Conservation (phyloP, 2,888 invertebrate species). For the Ophioninae sp. region DNA sequence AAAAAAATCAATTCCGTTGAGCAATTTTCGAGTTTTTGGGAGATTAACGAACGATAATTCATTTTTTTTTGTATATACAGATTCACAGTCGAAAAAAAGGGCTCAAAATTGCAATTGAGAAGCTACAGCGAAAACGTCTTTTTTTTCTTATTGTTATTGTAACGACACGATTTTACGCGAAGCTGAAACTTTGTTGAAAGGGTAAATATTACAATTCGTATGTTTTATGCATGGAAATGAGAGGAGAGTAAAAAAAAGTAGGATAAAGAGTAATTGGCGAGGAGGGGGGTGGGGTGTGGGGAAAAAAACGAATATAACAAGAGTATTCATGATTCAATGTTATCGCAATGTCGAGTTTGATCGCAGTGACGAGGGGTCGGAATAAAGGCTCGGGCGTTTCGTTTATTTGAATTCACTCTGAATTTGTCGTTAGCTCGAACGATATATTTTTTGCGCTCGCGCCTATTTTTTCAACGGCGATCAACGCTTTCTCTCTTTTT, state of each 20-base stretch:
- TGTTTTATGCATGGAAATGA: conserved; percentile 28
- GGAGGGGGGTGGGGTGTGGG: conserved; percentile 40
- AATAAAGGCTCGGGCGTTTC: conserved; percentile 48
- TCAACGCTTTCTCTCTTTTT: conserved; percentile 19
- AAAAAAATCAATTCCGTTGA: too few relatives aligned
- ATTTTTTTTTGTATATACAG: conserved; percentile 11
- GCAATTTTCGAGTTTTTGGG: too few relatives aligned
- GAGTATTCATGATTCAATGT: conserved; percentile 71
- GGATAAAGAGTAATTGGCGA: background rate
- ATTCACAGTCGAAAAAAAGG: conserved; percentile 2
- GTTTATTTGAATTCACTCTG: conserved; percentile 49
- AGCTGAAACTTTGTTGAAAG: conserved; percentile 9
- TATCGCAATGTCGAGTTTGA: conserved; percentile 68
- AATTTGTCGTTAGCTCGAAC: conserved; percentile 27
- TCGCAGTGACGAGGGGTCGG: conserved; percentile 20
- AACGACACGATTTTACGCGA: conserved; percentile 19
- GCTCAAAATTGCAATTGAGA: background rate
- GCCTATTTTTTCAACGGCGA: conserved; percentile 57
- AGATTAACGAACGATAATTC: too few relatives aligned
- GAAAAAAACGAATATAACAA: too few relatives aligned
- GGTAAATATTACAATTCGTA: conserved; percentile 22
- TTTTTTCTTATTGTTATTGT: conserved; percentile 9
- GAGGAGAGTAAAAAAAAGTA: background rate
- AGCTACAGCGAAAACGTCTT: background rate
- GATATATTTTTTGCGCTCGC: conserved; percentile 12